These are phyloP conservation scores for Megalops atlanticus DNA, from an alignment of 2,113 vertebrate species.

Conservation along the genomic window DNA sequence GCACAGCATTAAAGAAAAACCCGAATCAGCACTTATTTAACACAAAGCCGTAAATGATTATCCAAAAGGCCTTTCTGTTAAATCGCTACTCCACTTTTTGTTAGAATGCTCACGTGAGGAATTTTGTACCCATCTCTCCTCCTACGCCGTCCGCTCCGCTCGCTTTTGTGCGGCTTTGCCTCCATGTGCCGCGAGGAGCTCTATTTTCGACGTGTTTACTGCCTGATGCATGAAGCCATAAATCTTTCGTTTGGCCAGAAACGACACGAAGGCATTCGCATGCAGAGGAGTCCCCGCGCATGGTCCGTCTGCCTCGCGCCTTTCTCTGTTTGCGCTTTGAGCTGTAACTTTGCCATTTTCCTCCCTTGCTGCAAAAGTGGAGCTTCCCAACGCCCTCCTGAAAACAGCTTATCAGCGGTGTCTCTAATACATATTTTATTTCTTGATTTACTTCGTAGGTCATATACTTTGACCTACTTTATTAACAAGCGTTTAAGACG, in stretches of 20 bases:
- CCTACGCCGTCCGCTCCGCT: conserved; percentile 80
- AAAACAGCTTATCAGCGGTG: background rate
- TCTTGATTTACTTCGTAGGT: conserved; percentile 10
- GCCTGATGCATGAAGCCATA: conserved; percentile 82
- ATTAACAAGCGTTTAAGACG: background rate
- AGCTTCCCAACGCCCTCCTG: background rate
- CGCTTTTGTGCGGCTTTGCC: conserved; percentile 70
- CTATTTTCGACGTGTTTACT: conserved; percentile 86
- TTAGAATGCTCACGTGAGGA: conserved; percentile 77
- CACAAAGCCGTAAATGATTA: conserved; percentile 93
- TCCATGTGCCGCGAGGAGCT: conserved; percentile 65
- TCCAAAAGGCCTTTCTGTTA: conserved; percentile 73
- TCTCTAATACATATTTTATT: background rate
- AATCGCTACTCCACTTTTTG: conserved; percentile 75
- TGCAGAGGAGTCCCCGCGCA: conserved; percentile 83
- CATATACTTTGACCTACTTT: conserved; percentile 58
- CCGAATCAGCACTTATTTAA: conserved; percentile 85
- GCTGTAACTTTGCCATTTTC: conserved; percentile 73
- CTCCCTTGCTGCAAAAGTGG: background rate
- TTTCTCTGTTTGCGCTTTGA: conserved; percentile 76
- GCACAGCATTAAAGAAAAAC: conserved; percentile 56
- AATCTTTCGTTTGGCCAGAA: conserved; percentile 85
- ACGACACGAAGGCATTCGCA: conserved; percentile 84
- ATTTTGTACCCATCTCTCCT: conserved; percentile 82
- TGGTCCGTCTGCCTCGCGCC: conserved; percentile 66